These are phyloP conservation scores for Pheosia tremula DNA, from an alignment of 2,888 invertebrate genomes.

Conservation along the genomic window DNA sequence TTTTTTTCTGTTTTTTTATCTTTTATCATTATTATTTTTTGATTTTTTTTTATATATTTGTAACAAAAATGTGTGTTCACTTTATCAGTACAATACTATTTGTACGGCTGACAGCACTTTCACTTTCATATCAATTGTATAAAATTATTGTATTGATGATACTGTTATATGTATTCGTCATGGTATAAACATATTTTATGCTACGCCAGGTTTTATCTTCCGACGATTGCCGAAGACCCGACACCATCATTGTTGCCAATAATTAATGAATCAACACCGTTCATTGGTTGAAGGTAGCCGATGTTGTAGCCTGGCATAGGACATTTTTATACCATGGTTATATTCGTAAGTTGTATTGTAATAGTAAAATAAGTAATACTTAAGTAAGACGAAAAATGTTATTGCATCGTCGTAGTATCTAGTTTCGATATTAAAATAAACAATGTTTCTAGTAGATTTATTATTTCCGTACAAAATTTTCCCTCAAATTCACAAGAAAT, in stretches of 20 bases:
- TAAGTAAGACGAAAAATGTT: conserved; percentile 52
- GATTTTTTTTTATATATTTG: too few species aligned
- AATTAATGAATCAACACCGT: too few species aligned
- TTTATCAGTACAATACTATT: conserved; percentile 26
- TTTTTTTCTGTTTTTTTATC: too few species aligned
- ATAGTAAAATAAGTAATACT: conserved; percentile 39
- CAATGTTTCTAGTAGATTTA: conserved; percentile 45
- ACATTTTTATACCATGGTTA: too few species aligned
- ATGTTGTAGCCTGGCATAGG: too few species aligned
- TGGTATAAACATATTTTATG: too few species aligned
- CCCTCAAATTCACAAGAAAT: too few species aligned
- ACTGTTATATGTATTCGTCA: conserved; percentile 51
- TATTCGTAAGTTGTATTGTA: conserved; percentile 51
- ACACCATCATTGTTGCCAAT: too few species aligned
- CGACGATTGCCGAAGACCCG: too few species aligned
- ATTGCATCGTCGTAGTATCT: conserved; percentile 51
- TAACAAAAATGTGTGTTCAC: conserved; percentile 9
- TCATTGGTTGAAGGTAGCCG: too few species aligned
- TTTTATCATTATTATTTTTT: too few species aligned
- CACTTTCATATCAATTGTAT: conserved; percentile 64
- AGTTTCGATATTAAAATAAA: conserved; percentile 63
- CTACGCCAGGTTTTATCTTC: too few species aligned
- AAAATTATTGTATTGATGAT: conserved; percentile 53
- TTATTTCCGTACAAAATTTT: conserved; percentile 7
- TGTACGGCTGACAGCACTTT: conserved; percentile 44